Percentiles rank a stretch among this genome's conserved stretches.
phyloP scores from a whole-genome alignment of 2,888 invertebrate species.

The Athalia rosae region DNA sequence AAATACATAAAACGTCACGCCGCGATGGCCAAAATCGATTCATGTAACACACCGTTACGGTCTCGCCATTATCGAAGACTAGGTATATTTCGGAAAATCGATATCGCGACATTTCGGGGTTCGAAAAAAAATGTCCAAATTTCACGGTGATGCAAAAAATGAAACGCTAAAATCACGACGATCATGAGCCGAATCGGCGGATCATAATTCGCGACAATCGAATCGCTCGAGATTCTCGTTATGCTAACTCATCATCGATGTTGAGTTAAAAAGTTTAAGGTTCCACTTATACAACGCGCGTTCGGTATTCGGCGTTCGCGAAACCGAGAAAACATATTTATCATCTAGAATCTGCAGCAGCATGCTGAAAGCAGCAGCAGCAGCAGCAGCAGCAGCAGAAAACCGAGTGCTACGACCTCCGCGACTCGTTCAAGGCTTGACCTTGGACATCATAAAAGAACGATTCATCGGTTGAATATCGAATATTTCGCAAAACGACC shows the following conservation, averaged over 20 bases:
- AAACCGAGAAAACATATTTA: constrained; percentile 42
- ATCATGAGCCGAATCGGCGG: background rate
- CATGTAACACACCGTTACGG: background rate
- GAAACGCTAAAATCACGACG: background rate
- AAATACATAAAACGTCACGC: too few relatives aligned
- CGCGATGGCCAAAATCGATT: background rate
- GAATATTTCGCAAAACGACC: constrained; percentile 25
- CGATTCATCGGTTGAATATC: constrained; percentile 38
- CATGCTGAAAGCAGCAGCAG: too few relatives aligned
- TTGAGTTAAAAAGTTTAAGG: too few relatives aligned
- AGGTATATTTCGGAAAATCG: too few relatives aligned
- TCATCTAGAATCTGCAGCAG: constrained; percentile 31
- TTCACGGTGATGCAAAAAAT: too few relatives aligned
- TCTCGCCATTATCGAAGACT: background rate
- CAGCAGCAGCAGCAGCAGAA: too few relatives aligned
- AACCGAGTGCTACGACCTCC: constrained; percentile 42
- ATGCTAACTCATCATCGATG: background rate
- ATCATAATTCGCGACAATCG: background rate
- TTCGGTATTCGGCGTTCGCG: background rate
- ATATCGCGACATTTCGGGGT: background rate
- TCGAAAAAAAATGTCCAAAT: background rate
- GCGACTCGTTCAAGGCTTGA: constrained; percentile 42
- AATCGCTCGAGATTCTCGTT: background rate
- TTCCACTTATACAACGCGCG: background rate
- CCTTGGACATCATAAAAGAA: constrained; percentile 38